Percentiles rank a stretch among this genome's conserved stretches.
Evolutionary conservation across 1,140 invertebrate species (phyloP).

Genomic region (Bombus ignitus): DNA sequence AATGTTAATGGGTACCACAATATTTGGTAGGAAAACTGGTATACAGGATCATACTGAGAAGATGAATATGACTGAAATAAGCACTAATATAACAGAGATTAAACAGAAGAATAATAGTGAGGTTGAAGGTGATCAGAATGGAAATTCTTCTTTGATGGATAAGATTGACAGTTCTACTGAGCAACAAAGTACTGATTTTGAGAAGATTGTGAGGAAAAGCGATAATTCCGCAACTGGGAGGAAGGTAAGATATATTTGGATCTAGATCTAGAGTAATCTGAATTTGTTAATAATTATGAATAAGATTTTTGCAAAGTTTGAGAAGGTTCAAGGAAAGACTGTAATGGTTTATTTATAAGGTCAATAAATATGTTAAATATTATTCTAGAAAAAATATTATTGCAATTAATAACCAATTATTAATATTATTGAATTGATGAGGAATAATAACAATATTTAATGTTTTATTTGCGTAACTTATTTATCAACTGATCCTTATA

Average conservation of each 20-base stretch:
- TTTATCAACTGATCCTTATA: not conserved
- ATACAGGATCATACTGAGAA: constrained; percentile 50
- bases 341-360: not conserved
- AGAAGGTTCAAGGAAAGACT: not conserved
- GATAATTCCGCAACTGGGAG: constrained; percentile 1
- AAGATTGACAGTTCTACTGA: constrained; percentile 20
- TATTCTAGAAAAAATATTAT: not conserved
- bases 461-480: not conserved
- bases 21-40: constrained; percentile 74
- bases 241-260: constrained; percentile 57
- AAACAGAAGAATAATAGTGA: constrained; percentile 1
- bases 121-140: not conserved
- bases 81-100: not conserved
- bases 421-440: not conserved
- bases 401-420: not conserved
- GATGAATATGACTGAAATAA: constrained; percentile 29
- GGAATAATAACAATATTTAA: not conserved
- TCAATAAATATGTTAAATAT: not conserved
- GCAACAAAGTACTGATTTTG: constrained; percentile 23
- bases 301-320: not conserved
- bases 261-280: too few relatives aligned
- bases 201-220: constrained; percentile 43
- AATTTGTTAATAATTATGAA: not conserved
- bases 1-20: constrained; percentile 49
- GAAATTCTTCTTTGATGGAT: constrained; percentile 10